These are phyloP conservation scores for Oxyruncus cristatus DNA, from an alignment of 2,113 vertebrate genomes.

Conservation along the genomic window DNA sequence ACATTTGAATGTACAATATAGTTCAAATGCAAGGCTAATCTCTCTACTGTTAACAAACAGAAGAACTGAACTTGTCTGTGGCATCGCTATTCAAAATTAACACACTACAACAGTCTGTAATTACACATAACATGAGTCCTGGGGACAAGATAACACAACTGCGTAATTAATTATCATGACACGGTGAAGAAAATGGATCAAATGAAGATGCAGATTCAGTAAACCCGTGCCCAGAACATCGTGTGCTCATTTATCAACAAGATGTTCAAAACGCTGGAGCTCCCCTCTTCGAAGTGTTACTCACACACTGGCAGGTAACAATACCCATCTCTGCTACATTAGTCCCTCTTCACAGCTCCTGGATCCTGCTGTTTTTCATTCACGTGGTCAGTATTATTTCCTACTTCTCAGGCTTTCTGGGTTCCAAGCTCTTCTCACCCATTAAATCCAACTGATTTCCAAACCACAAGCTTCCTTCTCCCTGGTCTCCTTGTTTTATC, in stretches of 20 bases:
- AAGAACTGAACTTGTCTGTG: background rate
- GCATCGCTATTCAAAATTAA: background rate
- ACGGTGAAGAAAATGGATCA: background rate
- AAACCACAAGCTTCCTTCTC: background rate
- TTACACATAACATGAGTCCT: background rate
- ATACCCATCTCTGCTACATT: background rate
- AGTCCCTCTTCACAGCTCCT: background rate
- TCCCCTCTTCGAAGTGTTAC: background rate
- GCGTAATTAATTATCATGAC: background rate
- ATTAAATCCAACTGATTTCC: background rate
- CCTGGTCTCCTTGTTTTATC: background rate
- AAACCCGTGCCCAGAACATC: background rate
- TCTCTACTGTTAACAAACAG: background rate
- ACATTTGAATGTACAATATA: fast-evolving
- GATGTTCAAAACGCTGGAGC: background rate
- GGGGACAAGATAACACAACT: background rate
- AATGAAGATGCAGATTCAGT: background rate
- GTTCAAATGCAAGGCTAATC: background rate
- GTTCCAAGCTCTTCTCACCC: background rate
- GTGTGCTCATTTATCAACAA: background rate
- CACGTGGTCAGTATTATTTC: background rate
- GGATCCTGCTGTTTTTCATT: background rate
- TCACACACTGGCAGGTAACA: background rate
- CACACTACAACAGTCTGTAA: background rate
- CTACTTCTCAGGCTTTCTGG: background rate